Percentiles rank a stretch among this genome's conserved stretches.
Evolutionary conservation across 2,113 vertebrate genomes (phyloP).

Genomic region (Nothobranchius furzeri): DNA sequence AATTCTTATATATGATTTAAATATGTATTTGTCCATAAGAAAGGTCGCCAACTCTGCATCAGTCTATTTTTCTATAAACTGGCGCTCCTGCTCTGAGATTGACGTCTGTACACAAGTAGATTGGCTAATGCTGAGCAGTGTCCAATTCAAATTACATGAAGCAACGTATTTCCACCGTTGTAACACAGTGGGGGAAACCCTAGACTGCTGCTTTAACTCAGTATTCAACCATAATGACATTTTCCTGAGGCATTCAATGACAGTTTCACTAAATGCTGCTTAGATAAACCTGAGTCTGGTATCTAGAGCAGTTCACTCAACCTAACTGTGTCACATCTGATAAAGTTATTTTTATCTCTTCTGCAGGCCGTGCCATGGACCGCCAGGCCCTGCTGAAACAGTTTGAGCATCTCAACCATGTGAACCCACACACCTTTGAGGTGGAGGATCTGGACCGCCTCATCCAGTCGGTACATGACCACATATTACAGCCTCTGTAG

Average conservation of each 20-base stretch:
- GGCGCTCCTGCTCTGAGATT: no score
- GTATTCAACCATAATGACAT: background rate
- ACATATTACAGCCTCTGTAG: background rate
- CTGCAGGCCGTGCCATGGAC: constrained; percentile 73
- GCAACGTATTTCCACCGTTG: no score
- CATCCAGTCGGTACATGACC: constrained; percentile 85
- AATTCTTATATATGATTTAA: no score
- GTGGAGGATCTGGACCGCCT: constrained; percentile 91
- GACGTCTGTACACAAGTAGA: no score
- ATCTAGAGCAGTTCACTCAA: background rate
- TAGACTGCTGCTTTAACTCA: background rate
- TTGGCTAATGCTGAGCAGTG: no score
- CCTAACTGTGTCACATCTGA: background rate
- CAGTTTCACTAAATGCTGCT: background rate
- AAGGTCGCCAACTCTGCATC: no score
- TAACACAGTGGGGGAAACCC: no score
- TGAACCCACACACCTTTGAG: constrained; percentile 92
- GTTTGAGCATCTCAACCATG: constrained; percentile 92
- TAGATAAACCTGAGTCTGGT: background rate
- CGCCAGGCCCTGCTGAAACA: constrained; percentile 89
- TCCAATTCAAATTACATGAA: no score
- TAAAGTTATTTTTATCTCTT: background rate
- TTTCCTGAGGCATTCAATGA: background rate
- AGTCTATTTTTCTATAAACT: no score
- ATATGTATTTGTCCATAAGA: no score